phyloP scores from a whole-genome alignment of 92 coral and sea anemone genomes.

The Parazoanthus darwini region DNA sequence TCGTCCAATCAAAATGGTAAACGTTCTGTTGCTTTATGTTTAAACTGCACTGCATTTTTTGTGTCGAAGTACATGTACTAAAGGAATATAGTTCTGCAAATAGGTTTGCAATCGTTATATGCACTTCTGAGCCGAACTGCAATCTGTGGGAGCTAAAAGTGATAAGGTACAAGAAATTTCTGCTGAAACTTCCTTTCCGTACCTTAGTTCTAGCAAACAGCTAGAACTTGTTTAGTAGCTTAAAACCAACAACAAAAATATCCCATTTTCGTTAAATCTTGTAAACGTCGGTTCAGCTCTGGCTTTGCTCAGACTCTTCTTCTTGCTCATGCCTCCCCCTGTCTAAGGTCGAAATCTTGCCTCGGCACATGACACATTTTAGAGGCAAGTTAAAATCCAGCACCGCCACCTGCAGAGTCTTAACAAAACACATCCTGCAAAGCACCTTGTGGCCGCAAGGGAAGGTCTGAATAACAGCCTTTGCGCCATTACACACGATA shows the following conservation, averaged over 20 bases:
- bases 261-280: background rate
- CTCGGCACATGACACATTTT: conserved; percentile 85
- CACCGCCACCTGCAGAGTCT: conserved; percentile 89
- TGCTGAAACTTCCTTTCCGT: no score
- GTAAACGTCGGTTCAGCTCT: background rate
- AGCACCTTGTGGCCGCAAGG: conserved; percentile 83
- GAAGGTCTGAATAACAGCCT: conserved; percentile 86
- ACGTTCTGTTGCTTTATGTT: no score
- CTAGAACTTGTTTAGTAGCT: background rate
- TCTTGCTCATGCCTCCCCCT: conserved; percentile 73
- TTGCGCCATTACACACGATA: conserved; percentile 85
- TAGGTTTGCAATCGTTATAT: no score
- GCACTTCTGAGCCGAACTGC: no score
- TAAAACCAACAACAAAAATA: no score
- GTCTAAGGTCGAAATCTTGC: conserved; percentile 82
- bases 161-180: no score
- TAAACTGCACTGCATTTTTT: no score
- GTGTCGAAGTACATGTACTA: no score
- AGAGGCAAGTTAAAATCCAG: conserved; percentile 82
- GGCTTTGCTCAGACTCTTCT: background rate
- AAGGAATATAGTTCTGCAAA: no score
- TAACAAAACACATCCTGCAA: conserved; percentile 85
- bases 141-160: no score
- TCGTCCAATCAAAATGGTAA: no score
- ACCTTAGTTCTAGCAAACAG: background rate